Conservation (phyloP, 2,113 vertebrate genomes). For the Probosciger aterrimus region DNA sequence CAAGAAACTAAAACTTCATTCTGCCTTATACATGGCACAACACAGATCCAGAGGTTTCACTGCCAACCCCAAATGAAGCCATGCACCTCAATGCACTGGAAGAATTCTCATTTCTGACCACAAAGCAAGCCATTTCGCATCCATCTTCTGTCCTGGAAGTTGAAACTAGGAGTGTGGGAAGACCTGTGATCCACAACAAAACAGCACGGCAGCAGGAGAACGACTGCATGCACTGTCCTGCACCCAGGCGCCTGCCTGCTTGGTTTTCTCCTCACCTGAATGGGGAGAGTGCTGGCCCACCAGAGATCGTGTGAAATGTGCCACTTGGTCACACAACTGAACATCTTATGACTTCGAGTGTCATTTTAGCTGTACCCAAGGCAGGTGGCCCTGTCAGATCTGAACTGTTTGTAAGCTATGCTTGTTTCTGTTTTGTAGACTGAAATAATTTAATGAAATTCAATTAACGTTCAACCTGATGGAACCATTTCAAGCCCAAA, state of each 20-base stretch:
- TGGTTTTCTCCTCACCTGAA: not conserved
- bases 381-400: not conserved
- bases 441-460: not conserved
- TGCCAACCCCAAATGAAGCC: not conserved
- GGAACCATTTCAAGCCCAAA: not conserved
- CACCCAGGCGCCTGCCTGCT: not conserved
- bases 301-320: not conserved
- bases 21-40: not conserved
- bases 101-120: not conserved
- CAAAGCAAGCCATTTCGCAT: not conserved
- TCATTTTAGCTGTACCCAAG: not conserved
- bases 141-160: not conserved
- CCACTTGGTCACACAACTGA: not conserved
- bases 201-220: not conserved
- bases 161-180: not conserved
- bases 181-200: not conserved
- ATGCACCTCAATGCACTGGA: not conserved
- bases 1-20: not conserved
- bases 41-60: not conserved
- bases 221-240: not conserved
- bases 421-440: not conserved
- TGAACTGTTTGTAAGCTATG: not conserved
- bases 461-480: not conserved
- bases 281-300: fast-evolving
- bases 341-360: not conserved